These are phyloP conservation scores for Dilophus febrilis DNA, from an alignment of 2,888 invertebrate genomes.

Conservation along the genomic window DNA sequence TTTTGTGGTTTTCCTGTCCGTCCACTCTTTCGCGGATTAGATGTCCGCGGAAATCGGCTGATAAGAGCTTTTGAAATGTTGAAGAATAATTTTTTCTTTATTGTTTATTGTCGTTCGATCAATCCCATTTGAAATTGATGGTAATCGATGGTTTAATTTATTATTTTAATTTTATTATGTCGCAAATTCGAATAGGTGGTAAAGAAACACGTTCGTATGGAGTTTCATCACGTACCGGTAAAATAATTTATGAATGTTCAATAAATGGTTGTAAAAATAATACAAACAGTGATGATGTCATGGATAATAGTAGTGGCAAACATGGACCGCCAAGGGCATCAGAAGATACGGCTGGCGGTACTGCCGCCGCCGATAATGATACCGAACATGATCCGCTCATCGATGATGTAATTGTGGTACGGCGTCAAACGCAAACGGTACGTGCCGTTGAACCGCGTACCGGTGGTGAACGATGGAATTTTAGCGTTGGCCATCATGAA, in stretches of 20 bases:
- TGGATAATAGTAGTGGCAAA: not conserved
- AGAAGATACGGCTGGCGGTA: not conserved
- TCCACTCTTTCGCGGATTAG: no score
- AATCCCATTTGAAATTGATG: no score
- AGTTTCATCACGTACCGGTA: conserved; percentile 54
- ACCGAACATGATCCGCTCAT: conserved; percentile 11
- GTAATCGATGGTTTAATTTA: not conserved
- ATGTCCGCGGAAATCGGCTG: no score
- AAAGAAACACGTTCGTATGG: conserved; percentile 77
- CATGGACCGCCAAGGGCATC: no score
- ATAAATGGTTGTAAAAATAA: conserved; percentile 51
- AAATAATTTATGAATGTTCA: conserved; percentile 62
- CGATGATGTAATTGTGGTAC: conserved; percentile 53
- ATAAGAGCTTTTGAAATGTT: no score
- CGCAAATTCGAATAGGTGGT: conserved; percentile 51
- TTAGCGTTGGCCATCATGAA: conserved; percentile 82
- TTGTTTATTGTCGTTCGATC: no score
- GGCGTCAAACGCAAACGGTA: conserved; percentile 71
- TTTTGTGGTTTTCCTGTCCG: no score
- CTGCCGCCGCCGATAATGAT: not conserved
- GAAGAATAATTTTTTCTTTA: no score
- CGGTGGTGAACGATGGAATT: conserved; percentile 88
- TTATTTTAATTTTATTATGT: conserved; percentile 8
- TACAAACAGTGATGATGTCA: conserved; percentile 30
- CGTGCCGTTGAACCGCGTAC: conserved; percentile 75